Base-by-base conservation (phyloP, 1,140 invertebrate genomes). In the Rhizoglyphus robini region DNA sequence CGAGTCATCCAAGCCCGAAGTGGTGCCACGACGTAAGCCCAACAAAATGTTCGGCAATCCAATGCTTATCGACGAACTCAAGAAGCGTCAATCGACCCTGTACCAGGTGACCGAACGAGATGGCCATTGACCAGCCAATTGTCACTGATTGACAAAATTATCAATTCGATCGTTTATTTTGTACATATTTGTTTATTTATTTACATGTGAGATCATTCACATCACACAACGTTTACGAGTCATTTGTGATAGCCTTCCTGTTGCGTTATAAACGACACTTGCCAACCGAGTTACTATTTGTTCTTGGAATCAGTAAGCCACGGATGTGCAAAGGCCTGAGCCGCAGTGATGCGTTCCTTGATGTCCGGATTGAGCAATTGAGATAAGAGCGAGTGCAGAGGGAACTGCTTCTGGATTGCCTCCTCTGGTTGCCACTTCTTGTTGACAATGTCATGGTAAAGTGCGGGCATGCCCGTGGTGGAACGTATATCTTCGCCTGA, bases 351-450 rank as follows among this genome's bases (percentile, higher is more conserved):
- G 11, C 58, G 15, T 46, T 60, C 58, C 15, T 60, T 29, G 23
- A 60, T 46, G n/a, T 60, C 58, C 15, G 58, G 58, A 60, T 60
- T 60, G 15, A 60, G 27, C 29, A 60, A 60, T 27, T 60, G 58
- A 29, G 15, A 29, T n/a, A 60, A 32, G 2, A 60, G 29, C 11
- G 15, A 60, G 27, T 60, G 27, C 15, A 60, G 29, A 15, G 15
- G 15, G n/a, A 11, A 27, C 13, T 60, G 2, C 13, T 11, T 29
- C 29, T 30, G 11, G 13, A 60, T 60, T 2, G 36, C 13, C n/a
- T 46, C 15, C 15, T 34, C 36, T 32, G 58, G 58, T 60, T 46
- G 32, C 58, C 58, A 60, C 29, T 30, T 8, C 29, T 60, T 60
- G 1, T 60, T 18, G n/a, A 11, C 8, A 11, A 60, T 60, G 29